These are phyloP conservation scores for Mohoua ochrocephala DNA, from an alignment of 2,113 vertebrate genomes.

Conservation along the genomic window DNA sequence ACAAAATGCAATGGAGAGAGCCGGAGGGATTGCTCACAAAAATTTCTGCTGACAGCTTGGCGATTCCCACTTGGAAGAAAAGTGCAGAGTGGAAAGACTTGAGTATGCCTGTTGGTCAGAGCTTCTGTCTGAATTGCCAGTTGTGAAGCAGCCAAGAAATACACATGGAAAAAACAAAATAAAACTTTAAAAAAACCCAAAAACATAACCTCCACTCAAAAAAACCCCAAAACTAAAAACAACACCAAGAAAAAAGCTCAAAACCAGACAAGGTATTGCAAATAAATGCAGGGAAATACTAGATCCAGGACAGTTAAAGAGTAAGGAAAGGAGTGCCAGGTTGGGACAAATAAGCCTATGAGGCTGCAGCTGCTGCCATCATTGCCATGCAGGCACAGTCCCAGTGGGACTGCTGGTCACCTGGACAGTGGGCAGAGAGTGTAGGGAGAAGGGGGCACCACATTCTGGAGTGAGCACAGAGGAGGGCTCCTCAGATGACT, in stretches of 20 bases:
- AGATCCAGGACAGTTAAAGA: background rate
- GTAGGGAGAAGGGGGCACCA: background rate
- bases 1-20: background rate
- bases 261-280: background rate
- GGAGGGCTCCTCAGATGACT: background rate
- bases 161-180: background rate
- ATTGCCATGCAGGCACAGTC: background rate
- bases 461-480: rapidly evolving
- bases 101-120: background rate
- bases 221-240: background rate
- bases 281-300: background rate
- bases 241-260: background rate
- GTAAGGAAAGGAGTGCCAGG: background rate
- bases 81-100: background rate
- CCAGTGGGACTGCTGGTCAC: background rate
- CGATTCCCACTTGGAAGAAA: background rate
- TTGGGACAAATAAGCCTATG: background rate
- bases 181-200: background rate
- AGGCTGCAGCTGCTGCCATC: background rate
- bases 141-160: background rate
- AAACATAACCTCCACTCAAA: too few species aligned
- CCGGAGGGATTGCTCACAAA: background rate
- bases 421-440: background rate
- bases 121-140: background rate
- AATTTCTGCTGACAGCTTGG: background rate